Percentiles rank a stretch among this genome's conserved stretches.
Conservation (phyloP, 2,888 invertebrate species). For the Teleiodes luculella region DNA sequence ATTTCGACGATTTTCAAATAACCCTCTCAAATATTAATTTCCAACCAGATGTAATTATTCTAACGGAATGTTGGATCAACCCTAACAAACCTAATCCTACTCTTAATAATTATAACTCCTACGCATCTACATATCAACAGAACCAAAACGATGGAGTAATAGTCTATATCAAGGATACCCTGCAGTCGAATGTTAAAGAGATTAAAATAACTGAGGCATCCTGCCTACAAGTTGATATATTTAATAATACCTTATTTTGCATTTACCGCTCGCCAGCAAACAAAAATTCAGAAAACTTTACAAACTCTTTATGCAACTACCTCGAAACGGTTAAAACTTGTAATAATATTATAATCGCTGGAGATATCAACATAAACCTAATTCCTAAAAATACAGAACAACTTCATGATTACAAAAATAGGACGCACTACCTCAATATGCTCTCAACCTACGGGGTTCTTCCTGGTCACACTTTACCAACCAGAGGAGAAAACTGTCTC, state of each 20-base stretch:
- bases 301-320: slow-evolving; percentile 22
- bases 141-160: neutral
- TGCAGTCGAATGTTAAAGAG: slow-evolving; percentile 11
- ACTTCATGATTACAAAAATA: no score
- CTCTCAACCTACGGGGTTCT: no score
- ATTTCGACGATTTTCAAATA: neutral
- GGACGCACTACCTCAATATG: no score
- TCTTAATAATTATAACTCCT: neutral
- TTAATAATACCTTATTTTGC: slow-evolving; percentile 19
- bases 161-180: neutral
- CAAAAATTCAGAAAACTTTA: slow-evolving; percentile 22
- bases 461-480: no score
- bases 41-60: neutral
- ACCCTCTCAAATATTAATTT: neutral
- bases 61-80: neutral
- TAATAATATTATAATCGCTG: no score
- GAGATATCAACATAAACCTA: no score
- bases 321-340: slow-evolving; percentile 18
- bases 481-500: no score
- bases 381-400: no score
- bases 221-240: slow-evolving; percentile 21
- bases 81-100: neutral
- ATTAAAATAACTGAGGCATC: slow-evolving; percentile 20
- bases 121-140: neutral
- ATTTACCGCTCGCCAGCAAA: slow-evolving; percentile 29